Evolutionary conservation across 2,888 invertebrate species (phyloP), one percentile per base, ranked within the genome.

Genomic region (Junonia oenone): DNA sequence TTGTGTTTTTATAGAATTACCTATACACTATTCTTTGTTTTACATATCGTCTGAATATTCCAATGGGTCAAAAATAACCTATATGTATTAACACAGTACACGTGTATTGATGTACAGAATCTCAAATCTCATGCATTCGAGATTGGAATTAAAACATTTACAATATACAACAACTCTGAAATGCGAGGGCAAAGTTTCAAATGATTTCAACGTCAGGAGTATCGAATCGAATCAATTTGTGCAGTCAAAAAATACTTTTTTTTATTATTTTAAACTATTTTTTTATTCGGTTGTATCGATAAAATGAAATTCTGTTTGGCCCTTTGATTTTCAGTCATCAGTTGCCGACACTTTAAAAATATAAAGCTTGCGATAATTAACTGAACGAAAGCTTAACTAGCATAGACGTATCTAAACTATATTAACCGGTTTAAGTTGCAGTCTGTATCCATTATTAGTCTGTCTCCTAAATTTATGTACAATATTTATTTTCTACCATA

Each of bases 401-500:
- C 86, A 78, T 83, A 86, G 80, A 81, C 80, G 79, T 83, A 83
- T 88, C 84, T 86, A 86, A 89, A 86, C 85, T 85, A 86, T 83
- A 81, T 76, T 78, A 81, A 78, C 80, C 81, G 83, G 87, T 83
- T 82, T 80, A 76, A 73, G 67, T 82, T 75, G 82, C 89, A 87
- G 89, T 89, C 89, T 83, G 88, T 85, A 83, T 83, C 76, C 77
- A 78, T 81, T 83, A 83, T 81, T 81, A 83, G 78, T 85, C 81
- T 73, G 78, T 80, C 79, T 75, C 80, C 83, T 85, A 86, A 80
- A 73, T 81, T 76, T 89, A 90, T 89, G 75, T 90, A 90, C 89
- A 90, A 83, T 87, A 89, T 90, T 89, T 89, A 90, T 89, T 89
- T 83, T 78, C 90, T 90, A 90, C 83, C 90, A 89, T 90, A 90